Evolutionary conservation across 2,113 vertebrate species (phyloP).

Genomic region (Misgurnus anguillicaudatus): DNA sequence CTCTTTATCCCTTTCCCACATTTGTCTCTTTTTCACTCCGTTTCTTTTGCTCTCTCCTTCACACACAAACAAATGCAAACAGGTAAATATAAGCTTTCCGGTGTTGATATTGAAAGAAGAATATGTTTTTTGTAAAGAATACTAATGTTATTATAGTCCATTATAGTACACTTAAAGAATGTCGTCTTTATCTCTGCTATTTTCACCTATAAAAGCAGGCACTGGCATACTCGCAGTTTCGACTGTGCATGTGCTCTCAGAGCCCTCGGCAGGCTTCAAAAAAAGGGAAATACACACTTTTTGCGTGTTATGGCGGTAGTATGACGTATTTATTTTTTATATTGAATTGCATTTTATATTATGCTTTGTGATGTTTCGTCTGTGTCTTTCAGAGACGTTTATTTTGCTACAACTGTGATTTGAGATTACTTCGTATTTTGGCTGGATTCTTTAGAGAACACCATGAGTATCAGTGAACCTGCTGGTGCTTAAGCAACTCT

Average conservation of each 20-base stretch:
- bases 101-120: constrained; percentile 63
- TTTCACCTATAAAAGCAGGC: constrained; percentile 66
- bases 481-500: background rate
- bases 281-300: constrained; percentile 55
- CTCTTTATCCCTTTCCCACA: background rate
- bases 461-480: background rate
- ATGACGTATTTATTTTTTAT: constrained; percentile 61
- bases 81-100: constrained; percentile 74
- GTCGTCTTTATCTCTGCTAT: constrained; percentile 69
- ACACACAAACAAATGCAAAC: constrained; percentile 61
- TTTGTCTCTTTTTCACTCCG: constrained; percentile 8
- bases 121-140: constrained; percentile 67
- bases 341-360: constrained; percentile 57
- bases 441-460: constrained; percentile 29
- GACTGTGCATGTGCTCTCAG: constrained; percentile 65
- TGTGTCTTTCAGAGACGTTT: constrained; percentile 22
- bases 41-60: constrained; percentile 39
- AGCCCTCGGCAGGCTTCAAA: constrained; percentile 48
- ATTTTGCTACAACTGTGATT: constrained; percentile 38
- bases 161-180: constrained; percentile 48
- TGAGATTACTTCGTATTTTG: constrained; percentile 38
- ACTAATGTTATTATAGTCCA: constrained; percentile 62
- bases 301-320: constrained; percentile 50
- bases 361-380: constrained; percentile 54
- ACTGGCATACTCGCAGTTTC: constrained; percentile 61